Conservation (phyloP, 2,113 vertebrate species). For the Dicaeum eximium region DNA sequence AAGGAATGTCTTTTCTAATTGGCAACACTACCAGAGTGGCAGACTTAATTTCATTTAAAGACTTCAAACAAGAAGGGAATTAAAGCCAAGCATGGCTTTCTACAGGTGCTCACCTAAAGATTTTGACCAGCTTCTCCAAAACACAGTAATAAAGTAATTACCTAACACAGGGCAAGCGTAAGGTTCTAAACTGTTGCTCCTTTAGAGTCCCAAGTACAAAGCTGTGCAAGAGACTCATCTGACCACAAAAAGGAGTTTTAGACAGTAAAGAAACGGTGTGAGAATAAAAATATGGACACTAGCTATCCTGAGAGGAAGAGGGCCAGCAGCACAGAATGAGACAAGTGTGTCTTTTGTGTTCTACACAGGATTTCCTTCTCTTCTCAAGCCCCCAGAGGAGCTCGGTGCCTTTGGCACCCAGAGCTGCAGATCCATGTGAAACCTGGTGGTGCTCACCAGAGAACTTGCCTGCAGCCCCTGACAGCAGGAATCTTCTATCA, state of each 20-base stretch:
- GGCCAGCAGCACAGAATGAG: neutral
- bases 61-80: neutral
- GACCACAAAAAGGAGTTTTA: neutral
- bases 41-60: neutral
- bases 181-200: neutral
- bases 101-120: neutral
- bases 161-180: neutral
- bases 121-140: neutral
- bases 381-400: neutral
- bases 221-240: neutral
- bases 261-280: neutral
- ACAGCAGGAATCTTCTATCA: neutral
- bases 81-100: neutral
- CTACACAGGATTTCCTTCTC: neutral
- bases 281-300: neutral
- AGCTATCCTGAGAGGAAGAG: neutral
- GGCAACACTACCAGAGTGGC: neutral
- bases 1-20: neutral
- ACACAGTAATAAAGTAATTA: neutral
- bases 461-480: neutral
- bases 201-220: neutral
- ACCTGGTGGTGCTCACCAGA: neutral
- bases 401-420: accelerated
- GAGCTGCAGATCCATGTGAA: neutral
- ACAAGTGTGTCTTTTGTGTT: neutral